These are phyloP conservation scores for Drosophila rhopaloa DNA, from an alignment of 1,140 invertebrate species.

Conservation along the genomic window DNA sequence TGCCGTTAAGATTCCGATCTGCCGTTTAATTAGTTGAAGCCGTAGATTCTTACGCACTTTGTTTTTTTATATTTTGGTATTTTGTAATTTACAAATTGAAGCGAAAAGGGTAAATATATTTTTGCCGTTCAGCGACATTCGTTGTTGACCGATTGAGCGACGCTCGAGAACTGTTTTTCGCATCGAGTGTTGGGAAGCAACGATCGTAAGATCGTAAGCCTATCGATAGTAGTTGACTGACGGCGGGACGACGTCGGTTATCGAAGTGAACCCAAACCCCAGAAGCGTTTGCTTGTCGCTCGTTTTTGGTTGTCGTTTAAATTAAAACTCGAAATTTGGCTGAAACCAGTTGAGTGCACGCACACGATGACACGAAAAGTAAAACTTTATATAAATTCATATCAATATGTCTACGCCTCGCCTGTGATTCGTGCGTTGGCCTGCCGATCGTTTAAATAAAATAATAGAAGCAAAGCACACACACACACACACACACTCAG, in stretches of 20 bases:
- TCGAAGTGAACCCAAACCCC: constrained; percentile 51
- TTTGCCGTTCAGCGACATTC: background rate
- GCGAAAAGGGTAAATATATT: background rate
- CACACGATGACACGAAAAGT: constrained; percentile 37
- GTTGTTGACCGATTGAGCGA: constrained; percentile 67
- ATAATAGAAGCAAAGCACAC: constrained; percentile 52
- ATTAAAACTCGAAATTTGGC: constrained; percentile 80
- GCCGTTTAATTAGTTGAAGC: constrained; percentile 56
- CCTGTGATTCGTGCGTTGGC: constrained; percentile 73
- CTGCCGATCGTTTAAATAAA: constrained; percentile 63
- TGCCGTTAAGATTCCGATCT: constrained; percentile 29
- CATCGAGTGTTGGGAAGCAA: constrained; percentile 35
- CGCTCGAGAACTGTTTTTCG: constrained; percentile 66
- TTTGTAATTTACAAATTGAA: constrained; percentile 39
- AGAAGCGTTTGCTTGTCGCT: constrained; percentile 56
- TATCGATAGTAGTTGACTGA: constrained; percentile 72
- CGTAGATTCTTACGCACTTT: constrained; percentile 41
- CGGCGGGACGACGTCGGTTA: constrained; percentile 21
- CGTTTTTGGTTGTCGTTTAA: constrained; percentile 61
- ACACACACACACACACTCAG: constrained; percentile 10
- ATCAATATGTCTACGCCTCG: constrained; percentile 43
- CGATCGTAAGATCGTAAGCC: constrained; percentile 55
- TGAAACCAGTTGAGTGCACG: constrained; percentile 76
- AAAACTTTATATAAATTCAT: constrained; percentile 22
- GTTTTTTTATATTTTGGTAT: constrained; percentile 1